These are phyloP conservation scores for Lerema accius DNA, from an alignment of 1,140 invertebrate species.

Conservation along the genomic window DNA sequence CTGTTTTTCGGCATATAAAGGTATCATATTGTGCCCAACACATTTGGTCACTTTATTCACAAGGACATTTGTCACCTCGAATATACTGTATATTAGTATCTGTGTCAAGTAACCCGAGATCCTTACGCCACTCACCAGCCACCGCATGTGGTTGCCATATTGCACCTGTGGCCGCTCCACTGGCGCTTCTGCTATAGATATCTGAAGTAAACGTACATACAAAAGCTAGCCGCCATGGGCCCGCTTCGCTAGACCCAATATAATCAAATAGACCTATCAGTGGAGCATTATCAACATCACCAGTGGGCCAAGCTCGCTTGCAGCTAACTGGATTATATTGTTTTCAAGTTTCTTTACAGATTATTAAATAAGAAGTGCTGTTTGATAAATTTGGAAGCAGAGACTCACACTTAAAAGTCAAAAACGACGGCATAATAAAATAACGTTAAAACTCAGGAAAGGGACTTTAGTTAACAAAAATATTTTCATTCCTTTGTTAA, in stretches of 20 bases:
- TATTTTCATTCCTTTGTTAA: conserved; percentile 34
- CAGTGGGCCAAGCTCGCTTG: too few species aligned
- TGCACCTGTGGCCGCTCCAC: conserved; percentile 7
- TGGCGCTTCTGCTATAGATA: background rate
- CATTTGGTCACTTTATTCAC: background rate
- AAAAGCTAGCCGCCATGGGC: too few species aligned
- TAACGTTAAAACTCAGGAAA: conserved; percentile 21
- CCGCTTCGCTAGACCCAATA: too few species aligned
- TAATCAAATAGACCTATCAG: too few species aligned
- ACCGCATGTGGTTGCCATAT: conserved; percentile 27
- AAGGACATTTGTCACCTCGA: conserved; percentile 16
- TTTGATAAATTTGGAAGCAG: too few species aligned
- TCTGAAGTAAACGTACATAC: background rate
- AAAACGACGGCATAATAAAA: conserved; percentile 10
- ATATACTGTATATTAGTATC: background rate
- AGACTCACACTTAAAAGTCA: conserved; percentile 7
- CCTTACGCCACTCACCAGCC: conserved; percentile 18
- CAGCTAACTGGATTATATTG: too few species aligned
- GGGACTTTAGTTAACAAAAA: conserved; percentile 26
- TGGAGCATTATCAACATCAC: too few species aligned
- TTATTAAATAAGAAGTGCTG: background rate
- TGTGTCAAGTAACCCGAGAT: conserved; percentile 11
- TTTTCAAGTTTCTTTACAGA: background rate
- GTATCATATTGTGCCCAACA: too few species aligned
- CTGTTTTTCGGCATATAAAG: too few species aligned